Evolutionary conservation across 1,140 invertebrate species (phyloP), one percentile per base, ranked within the genome.

Genomic region (Ceratosolen solmsi): DNA sequence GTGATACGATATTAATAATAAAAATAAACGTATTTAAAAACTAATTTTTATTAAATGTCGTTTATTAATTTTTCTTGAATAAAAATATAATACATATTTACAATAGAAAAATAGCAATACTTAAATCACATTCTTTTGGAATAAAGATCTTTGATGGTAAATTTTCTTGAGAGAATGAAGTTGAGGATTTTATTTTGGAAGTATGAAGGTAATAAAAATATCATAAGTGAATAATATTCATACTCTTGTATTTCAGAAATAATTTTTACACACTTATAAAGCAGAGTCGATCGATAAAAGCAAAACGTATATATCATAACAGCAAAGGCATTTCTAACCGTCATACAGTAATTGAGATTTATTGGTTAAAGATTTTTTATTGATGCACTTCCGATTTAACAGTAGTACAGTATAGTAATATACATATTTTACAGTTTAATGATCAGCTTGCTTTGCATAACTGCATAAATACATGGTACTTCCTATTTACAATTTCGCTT

Each of bases 221-320:
- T 20, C 51, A 27, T 20, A 15, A 30, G n/a, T 38, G 36, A 27
- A 25, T 74, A 68, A 71, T 83, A 25, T 79, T 76, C 33, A 84
- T 81, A 80, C 78, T 86, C 75, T 79, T 88, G 51, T 89, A 88
- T 88, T 88, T 88, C 60, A 75, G 79, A 85, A 87, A 74, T 85
- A 83, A 86, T 85, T 81, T 84, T 87, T 89, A 80, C 87, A 88
- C 87, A 89, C 70, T 80, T 87, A 87, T 87, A 87, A 84, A 88
- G 68, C 74, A 65, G 76, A 83, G 73, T 74, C 77, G 83, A 82
- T 73, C 58, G 60, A 15, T 78, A 80, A 60, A 63, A 80, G 68
- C 68, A 73, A 71, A 79, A 71, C 33, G 68, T 71, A 56, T 79
- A 79, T 63, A 79, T 46, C 5, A 38, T 73, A 80, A 74, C 56